Base-by-base conservation (phyloP, 2,113 vertebrate species). In the Harpagus bidentatus region DNA sequence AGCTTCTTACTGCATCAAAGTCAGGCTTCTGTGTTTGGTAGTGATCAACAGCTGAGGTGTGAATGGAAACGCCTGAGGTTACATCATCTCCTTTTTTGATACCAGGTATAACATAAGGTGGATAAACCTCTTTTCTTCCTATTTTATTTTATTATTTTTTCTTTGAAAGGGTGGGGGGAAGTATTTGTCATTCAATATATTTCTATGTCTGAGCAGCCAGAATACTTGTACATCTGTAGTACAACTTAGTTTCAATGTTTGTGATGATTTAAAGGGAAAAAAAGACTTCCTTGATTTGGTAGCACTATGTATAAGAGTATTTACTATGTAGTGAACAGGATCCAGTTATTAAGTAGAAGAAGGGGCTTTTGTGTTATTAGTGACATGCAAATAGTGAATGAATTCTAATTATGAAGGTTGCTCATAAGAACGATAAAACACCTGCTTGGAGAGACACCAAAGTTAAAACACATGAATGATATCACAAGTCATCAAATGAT, bases 401-500 rank as follows among this genome's bases (percentile, higher is more conserved):
- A 87, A 88, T 90, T 82, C 42, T 65, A 76, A 65, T 82, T 10
- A 76, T 34, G 32, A 87, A 76, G 40, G 34, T 42, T 87, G 48
- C 38, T 94, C 16, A 5, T 36, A 59, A 55, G 38, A 81, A 83
- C 6, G 87, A 89, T 93, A 79, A 85, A 96, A 50, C 87, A 94
- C 70, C 89, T 97, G 93, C 56, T 90, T 88, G 84, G 91, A 87
- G 10, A 94, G 62, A 69, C 38, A 91, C 91, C 58, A 85, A 89
- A 94, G 77, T 36, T 89, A 81, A 91, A 95, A 67, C 28, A 47
- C 31, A 38, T 63, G 23, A 66, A 71, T 63, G 43, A 45, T 82
- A 86, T 59, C 11, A 42, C 0, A 1, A 83, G 53, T 90, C 66
- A 93, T 86, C 53, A 92, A 36, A 13, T 62, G 76, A 81, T 86